Evolutionary conservation across 2,888 invertebrate genomes (phyloP).

Genomic region (Scaptomyza cyrtandrae): DNA sequence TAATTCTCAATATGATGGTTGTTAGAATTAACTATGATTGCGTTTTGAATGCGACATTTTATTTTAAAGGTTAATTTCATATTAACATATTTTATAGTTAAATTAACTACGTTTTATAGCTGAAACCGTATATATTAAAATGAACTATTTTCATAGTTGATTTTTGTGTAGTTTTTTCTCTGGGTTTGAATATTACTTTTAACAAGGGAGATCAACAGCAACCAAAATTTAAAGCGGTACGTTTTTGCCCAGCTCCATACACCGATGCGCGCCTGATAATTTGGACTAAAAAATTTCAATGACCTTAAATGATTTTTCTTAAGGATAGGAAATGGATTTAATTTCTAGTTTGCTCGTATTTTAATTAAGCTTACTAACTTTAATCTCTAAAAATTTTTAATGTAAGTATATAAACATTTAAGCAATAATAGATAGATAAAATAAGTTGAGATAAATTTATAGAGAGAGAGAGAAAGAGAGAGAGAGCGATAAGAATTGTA

Average conservation of each 20-base stretch:
- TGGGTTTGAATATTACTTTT: too few species aligned
- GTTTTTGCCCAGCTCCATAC: background rate
- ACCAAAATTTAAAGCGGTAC: too few species aligned
- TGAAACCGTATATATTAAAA: too few species aligned
- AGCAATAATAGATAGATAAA: constrained; percentile 24
- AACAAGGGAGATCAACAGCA: too few species aligned
- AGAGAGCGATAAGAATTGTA: constrained; percentile 29
- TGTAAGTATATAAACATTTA: background rate
- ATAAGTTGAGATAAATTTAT: constrained; percentile 20
- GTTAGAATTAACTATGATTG: too few species aligned
- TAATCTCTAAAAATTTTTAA: constrained; percentile 5
- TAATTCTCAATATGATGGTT: too few species aligned
- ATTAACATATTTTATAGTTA: too few species aligned
- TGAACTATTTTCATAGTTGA: too few species aligned
- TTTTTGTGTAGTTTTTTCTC: too few species aligned
- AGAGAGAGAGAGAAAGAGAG: background rate
- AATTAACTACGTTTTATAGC: too few species aligned
- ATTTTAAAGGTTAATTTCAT: too few species aligned
- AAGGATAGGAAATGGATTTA: constrained; percentile 11
- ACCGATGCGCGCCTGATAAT: background rate
- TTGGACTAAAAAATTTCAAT: background rate
- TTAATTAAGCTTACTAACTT: background rate
- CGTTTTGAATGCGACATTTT: too few species aligned
- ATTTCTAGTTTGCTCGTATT: background rate
- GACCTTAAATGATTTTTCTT: background rate